Evolutionary conservation across 2,797 vertebrate species (phyloP).

Genomic region (Arremon brunneinucha): DNA sequence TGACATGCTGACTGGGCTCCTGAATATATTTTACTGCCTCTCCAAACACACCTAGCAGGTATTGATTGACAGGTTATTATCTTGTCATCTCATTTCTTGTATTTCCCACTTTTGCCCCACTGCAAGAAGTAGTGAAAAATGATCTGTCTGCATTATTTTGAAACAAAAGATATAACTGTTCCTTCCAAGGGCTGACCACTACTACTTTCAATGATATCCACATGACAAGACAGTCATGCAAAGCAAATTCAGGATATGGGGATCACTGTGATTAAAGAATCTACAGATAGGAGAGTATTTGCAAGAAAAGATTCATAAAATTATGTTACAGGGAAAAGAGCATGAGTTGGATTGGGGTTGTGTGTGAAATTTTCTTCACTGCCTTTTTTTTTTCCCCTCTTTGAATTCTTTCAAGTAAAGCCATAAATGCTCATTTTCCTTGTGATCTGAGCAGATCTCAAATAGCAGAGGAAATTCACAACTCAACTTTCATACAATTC

Average conservation of each 20-base stretch:
- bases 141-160: neutral
- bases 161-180: neutral
- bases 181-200: neutral
- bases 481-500: neutral
- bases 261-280: neutral
- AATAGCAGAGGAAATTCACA: neutral
- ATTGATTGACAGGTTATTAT: neutral
- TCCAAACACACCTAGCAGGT: neutral
- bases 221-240: neutral
- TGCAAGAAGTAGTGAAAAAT: neutral
- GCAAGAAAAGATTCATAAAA: neutral
- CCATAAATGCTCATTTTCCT: neutral
- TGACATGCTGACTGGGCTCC: neutral
- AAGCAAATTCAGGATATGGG: neutral
- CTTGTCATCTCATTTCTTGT: neutral
- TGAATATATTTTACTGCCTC: neutral
- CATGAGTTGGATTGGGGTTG: neutral
- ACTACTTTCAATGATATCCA: neutral
- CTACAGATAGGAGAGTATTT: rapidly evolving
- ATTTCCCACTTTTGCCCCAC: neutral
- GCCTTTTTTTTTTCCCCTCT: rapidly evolving
- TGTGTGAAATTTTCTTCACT: neutral
- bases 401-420: neutral
- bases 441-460: neutral
- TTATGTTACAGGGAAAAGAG: neutral